phyloP scores from a whole-genome alignment of 2,888 invertebrate species.

The Caenorhabditis sinica region DNA sequence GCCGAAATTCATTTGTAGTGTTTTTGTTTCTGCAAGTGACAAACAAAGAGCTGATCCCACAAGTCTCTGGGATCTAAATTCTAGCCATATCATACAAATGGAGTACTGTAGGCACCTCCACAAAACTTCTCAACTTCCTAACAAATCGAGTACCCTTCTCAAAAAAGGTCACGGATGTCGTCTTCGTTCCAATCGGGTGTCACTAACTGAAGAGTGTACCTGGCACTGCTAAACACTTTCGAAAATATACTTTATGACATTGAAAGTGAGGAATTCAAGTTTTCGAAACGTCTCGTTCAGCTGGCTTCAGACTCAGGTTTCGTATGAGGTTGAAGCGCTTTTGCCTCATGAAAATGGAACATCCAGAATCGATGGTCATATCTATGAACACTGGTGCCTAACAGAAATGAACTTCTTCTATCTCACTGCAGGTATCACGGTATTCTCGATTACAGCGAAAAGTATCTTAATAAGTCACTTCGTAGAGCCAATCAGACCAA shows the following conservation, averaged over 20 bases:
- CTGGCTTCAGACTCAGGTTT: no score
- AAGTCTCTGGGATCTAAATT: background rate
- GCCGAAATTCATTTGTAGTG: constrained; percentile 34
- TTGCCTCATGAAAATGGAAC: no score
- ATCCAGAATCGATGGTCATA: no score
- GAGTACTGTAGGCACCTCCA: background rate
- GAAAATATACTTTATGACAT: constrained; percentile 22
- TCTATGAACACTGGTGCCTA: no score
- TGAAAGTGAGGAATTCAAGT: background rate
- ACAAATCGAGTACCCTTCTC: constrained; percentile 17
- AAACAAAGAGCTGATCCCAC: no score
- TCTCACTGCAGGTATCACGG: no score
- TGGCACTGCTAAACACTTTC: constrained; percentile 29
- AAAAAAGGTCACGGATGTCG: constrained; percentile 29
- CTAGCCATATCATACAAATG: background rate
- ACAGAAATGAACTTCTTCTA: no score
- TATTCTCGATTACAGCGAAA: background rate
- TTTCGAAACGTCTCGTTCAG: background rate
- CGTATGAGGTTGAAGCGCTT: no score
- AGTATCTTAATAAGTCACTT: background rate
- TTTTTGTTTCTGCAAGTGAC: background rate
- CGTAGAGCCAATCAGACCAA: background rate
- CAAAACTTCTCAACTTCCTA: constrained; percentile 2
- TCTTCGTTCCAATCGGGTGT: constrained; percentile 31
- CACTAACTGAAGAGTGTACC: constrained; percentile 50